Conservation (phyloP, 2,113 vertebrate genomes). For the Ardeotis arabs region DNA sequence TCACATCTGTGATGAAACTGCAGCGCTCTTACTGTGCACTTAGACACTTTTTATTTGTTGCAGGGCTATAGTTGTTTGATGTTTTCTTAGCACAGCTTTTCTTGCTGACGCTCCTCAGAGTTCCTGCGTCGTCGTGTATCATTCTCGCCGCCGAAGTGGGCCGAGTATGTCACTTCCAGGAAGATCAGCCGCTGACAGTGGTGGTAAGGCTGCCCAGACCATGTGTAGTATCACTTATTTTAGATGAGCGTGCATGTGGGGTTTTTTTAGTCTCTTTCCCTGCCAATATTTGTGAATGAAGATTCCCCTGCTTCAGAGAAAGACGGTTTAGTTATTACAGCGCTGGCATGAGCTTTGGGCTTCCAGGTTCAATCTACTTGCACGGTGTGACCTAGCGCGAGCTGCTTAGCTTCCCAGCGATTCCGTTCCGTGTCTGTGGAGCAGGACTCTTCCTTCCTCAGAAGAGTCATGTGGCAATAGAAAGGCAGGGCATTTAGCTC, state of each 20-base stretch:
- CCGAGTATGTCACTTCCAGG: neutral
- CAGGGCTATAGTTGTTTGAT: neutral
- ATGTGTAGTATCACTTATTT: neutral
- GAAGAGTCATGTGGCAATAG: neutral
- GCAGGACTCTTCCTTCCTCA: neutral
- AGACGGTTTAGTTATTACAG: neutral
- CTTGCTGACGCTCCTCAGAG: neutral
- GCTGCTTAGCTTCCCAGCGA: neutral
- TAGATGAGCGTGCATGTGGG: neutral
- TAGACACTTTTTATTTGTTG: neutral
- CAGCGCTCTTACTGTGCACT: neutral
- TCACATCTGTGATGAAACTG: neutral
- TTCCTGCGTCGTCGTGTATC: rapidly evolving
- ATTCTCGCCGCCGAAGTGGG: neutral
- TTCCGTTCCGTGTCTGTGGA: neutral
- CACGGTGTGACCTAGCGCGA: neutral
- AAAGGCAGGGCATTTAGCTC: neutral
- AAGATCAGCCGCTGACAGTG: neutral
- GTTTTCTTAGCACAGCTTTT: neutral
- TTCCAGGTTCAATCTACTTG: neutral
- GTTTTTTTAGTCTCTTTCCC: neutral
- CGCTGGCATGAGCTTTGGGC: neutral
- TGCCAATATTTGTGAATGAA: neutral
- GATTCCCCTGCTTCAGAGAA: neutral
- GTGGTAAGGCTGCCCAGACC: neutral